A percentile compares a stretch with the other conserved stretches of the same genome.
Evolutionary conservation across 1,140 invertebrate genomes (phyloP).

Genomic region (Bombus fervidus): DNA sequence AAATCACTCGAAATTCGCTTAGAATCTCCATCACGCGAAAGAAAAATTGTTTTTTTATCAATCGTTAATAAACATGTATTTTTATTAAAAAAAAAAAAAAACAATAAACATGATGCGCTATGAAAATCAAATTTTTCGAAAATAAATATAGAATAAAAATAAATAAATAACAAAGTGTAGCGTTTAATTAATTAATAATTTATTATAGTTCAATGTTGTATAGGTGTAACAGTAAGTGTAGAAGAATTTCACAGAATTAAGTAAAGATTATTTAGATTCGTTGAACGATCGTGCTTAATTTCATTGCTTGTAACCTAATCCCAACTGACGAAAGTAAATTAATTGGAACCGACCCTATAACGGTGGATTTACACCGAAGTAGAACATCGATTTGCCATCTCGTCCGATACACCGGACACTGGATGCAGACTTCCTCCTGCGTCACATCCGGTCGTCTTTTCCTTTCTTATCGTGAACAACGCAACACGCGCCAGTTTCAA

Average conservation of each 20-base stretch:
- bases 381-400: conserved; percentile 50
- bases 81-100: no score
- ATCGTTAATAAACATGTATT: no score
- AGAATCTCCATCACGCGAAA: background rate
- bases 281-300: no score
- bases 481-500: background rate
- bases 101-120: no score
- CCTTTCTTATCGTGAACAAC: conserved; percentile 38
- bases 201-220: background rate
- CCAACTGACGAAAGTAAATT: no score
- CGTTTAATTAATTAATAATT: background rate
- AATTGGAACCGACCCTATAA: no score
- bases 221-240: background rate
- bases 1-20: conserved; percentile 10
- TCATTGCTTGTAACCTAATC: no score
- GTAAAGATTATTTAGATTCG: no score
- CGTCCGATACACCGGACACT: conserved; percentile 28
- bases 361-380: conserved; percentile 22
- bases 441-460: conserved; percentile 34
- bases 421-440: conserved; percentile 40
- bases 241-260: background rate
- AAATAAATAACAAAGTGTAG: background rate
- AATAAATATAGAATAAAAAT: no score
- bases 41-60: background rate
- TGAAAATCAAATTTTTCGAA: no score